Evolutionary conservation across 2,113 vertebrate species (phyloP), one percentile per base, ranked within the genome.

Genomic region (Camelus bactrianus): DNA sequence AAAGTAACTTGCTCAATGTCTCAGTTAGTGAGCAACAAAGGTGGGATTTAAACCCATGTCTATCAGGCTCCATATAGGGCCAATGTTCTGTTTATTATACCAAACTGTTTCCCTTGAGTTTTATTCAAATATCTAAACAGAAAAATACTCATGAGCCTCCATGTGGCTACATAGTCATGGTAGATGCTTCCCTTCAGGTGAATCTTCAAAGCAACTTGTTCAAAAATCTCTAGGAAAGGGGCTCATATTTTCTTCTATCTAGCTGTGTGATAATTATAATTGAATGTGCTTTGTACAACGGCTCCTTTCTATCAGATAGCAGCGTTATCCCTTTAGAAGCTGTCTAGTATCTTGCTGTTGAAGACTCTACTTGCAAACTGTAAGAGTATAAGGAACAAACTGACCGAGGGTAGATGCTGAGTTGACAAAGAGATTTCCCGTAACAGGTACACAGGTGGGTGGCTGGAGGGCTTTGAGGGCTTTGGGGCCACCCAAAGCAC

Each of bases 61-160:
- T 58, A 2, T 64, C 46, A 13, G 11, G n/a, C 26, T 73, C 76
- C 19, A 64, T 14, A 12, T 8, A 60, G 26, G 69, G 22, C 1
- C 6, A 38, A 42, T 32, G 28, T 64, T 94, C 19, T 86, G 5
- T 67, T 67, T 58, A 64, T 62, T 62, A 69, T 3, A 52, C 5
- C 62, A 75, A 69, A 84, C 6, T 60, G 3, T 54, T 93, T 86
- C 24, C 30, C 38, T 83, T 52, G 70, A 69, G 5, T 81, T 89
- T 92, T 92, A 46, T 62, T 86, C 56, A 93, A 91, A 58, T 93
- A 52, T 62, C 42, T 85, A 76, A 87, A 35, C 1, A 83, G 70
- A 69, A 94, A 93, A 50, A 16, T 6, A 87, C 46, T 81, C 48
- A 10, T 5, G 35, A 72, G 35, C n/a, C 9, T 91, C 52, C 17